Base-by-base conservation (phyloP, 2,113 vertebrate species). In the Jaculus jaculus region DNA sequence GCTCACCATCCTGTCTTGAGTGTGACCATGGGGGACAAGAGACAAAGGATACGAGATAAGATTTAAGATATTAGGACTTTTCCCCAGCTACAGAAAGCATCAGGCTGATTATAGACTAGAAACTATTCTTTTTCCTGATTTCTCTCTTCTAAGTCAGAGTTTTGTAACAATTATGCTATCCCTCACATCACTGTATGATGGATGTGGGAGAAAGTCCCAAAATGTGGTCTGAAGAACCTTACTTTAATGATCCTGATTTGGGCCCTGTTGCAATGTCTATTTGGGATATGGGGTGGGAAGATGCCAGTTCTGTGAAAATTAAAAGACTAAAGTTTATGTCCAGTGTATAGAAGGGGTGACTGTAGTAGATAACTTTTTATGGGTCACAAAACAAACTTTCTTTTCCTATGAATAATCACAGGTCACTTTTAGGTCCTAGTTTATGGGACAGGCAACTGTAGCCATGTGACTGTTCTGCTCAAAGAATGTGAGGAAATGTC, bases 311-410 rank as follows among this genome's bases (percentile, higher is more conserved):
- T 65, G 0, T 23, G 24, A 17, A 8, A 3, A 20, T 60, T 61
- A n/a, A 20, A 87, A 91, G 47, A 84, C 71, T 24, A n/a, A 74
- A 15, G 30, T 20, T 11, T 26, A 4, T 47, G 5, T 24, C 37
- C 7, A 61, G 20, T 65, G 30, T 10, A 20, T 30, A 3, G 66
- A 18, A 68, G 11, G 20, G 32, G 10, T 12, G 84, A 63, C 30
- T 13, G 9, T 0, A 6, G 18, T 21, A 65, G 24, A 5, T 12
- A 42, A 2, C 42, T 12, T n/a, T n/a, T 30, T 0, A 23, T 2
- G 32, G 32, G 15, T 42, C 5, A 17, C 1, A 81, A 54, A 87
- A 34, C 12, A 32, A 20, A n/a, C 51, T 51, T 63, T 34, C 60
- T 68, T 81, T 63, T 54, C 23, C 17, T 26, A 8, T 26, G 21